Evolutionary conservation across 2,113 vertebrate genomes (phyloP), one percentile per base, ranked within the genome.

Genomic region (Limanda limanda): DNA sequence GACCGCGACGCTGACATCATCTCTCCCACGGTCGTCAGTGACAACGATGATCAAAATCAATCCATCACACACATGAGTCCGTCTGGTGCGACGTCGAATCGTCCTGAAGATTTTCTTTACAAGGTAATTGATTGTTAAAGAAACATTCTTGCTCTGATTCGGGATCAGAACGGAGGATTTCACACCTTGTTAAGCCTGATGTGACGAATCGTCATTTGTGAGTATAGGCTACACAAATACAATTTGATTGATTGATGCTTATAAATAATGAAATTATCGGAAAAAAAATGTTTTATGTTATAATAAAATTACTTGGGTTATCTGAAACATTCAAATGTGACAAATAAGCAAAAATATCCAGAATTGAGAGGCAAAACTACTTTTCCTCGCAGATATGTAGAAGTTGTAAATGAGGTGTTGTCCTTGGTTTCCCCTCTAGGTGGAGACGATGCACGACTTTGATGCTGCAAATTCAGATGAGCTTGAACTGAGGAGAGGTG

Each of bases 391-490:
- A 27, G 27, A 27, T 27, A 27, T 27, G 3, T 27, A 27, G 4
- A 27, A 3, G 25, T 27, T 27, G 25, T 27, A 27, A 27, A 27
- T 27, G 42, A 45, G 42, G 17, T 25, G 5, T 10, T 14, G 3
- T 42, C 51, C 2, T 1, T 61, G 1, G 24, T 42, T 47, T 2
- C 40, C 58, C 78, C 66, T 92, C 47, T 74, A 99, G 98, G 97
- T 97, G 84, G 96, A 98, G 94, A 95, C 95, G 0, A 84, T 99
- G 63, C 98, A 99, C 5, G 97, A 99, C 81, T 99, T 99, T 0
- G 97, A 98, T 61, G 97, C 98, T 84, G 98, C 97, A 45, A 99
- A 98, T 81, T 94, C 93, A 14, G 98, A 99, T 77, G 97, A 99
- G 79, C 95, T 99, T 27, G 96, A 95, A 27, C 91, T 99, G 73